Evolutionary conservation across 2,113 vertebrate genomes (phyloP).

Genomic region (Cavia porcellus): DNA sequence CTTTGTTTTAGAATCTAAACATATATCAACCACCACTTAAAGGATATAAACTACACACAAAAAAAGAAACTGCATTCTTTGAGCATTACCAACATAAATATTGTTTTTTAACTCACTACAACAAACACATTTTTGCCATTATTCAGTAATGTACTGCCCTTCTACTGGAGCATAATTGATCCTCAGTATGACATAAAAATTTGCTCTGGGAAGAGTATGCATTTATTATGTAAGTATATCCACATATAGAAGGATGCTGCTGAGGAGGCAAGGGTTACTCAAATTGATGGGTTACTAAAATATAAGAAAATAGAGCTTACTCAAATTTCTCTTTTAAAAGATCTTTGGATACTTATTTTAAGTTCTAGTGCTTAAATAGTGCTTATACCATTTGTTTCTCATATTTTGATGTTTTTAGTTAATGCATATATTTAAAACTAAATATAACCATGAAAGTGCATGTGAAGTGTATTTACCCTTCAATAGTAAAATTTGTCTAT

Average conservation of each 20-base stretch:
- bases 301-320: conserved; percentile 6
- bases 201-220: conserved; percentile 83
- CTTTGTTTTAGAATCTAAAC: conserved; percentile 78
- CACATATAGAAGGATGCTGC: conserved; percentile 82
- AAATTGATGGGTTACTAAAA: conserved; percentile 66
- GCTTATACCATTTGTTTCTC: not conserved
- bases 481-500: not conserved
- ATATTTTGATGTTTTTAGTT: not conserved
- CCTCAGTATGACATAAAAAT: conserved; percentile 75
- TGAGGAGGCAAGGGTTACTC: conserved; percentile 75
- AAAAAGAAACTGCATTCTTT: conserved; percentile 63
- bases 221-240: conserved; percentile 83
- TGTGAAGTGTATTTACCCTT: not conserved
- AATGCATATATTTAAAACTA: not conserved
- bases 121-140: conserved; percentile 80
- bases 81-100: conserved; percentile 42
- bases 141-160: conserved; percentile 84
- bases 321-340: conserved; percentile 56
- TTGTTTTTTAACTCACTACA: conserved; percentile 53
- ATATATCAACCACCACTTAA: conserved; percentile 59
- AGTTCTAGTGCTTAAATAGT: conserved; percentile 14
- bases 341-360: not conserved
- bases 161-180: conserved; percentile 84
- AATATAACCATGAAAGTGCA: not conserved
- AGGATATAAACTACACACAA: conserved; percentile 48